These are phyloP conservation scores for Drosophila quasianomalipes DNA, from an alignment of 2,888 invertebrate species.

Conservation along the genomic window DNA sequence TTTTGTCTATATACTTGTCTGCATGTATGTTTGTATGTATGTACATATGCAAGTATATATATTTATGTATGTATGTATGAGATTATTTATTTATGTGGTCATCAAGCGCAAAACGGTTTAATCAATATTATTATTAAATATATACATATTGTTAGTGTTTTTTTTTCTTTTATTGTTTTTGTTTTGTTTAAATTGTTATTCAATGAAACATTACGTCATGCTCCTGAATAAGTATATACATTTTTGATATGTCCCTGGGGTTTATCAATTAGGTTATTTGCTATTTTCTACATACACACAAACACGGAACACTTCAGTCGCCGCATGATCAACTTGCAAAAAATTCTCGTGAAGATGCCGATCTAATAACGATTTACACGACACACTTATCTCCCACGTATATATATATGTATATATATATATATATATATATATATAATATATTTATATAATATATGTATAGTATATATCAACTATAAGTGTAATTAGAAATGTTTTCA, in stretches of 20 bases:
- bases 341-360: constrained; percentile 13
- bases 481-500: constrained; percentile 42
- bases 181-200: constrained; percentile 41
- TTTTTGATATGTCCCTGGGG: constrained; percentile 62
- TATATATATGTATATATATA: constrained; percentile 16
- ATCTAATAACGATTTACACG: constrained; percentile 33
- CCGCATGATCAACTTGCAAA: constrained; percentile 58
- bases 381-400: constrained; percentile 10
- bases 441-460: constrained; percentile 11
- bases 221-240: constrained; percentile 62
- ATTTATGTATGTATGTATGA: constrained; percentile 20
- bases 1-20: constrained; percentile 52
- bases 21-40: constrained; percentile 7
- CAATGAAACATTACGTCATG: constrained; percentile 78
- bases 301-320: constrained; percentile 83
- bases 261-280: constrained; percentile 69
- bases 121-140: constrained; percentile 48
- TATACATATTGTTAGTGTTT: constrained; percentile 18
- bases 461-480: constrained; percentile 25
- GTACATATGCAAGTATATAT: constrained; percentile 10
- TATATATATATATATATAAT: constrained; percentile 17
- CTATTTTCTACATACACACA: constrained; percentile 82
- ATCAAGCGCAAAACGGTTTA: constrained; percentile 47
- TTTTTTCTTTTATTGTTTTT: constrained; percentile 9
- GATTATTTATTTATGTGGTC: constrained; percentile 56